Conservation (phyloP, 2,888 invertebrate genomes). For the Malacosoma neustria region DNA sequence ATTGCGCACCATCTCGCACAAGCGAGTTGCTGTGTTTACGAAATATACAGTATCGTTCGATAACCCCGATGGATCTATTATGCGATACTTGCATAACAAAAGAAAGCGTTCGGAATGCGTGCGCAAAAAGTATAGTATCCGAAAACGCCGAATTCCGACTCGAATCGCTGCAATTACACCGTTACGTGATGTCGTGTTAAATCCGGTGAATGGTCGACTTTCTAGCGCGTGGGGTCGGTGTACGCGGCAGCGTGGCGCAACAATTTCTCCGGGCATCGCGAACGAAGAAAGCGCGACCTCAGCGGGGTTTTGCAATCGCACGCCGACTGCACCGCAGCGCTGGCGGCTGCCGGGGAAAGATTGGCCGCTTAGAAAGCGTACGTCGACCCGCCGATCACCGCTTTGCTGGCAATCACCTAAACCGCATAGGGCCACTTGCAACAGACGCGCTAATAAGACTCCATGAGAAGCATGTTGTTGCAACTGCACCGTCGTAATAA, state of each 20-base stretch:
- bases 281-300: conserved; percentile 75
- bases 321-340: conserved; percentile 18
- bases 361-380: conserved; percentile 54
- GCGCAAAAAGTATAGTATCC: conserved; percentile 60
- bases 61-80: conserved; percentile 51
- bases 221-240: conserved; percentile 70
- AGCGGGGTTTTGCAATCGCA: conserved; percentile 68
- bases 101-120: conserved; percentile 70
- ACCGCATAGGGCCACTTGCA: conserved; percentile 35
- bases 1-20: conserved; percentile 35
- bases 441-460: conserved; percentile 48
- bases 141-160: conserved; percentile 58
- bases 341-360: conserved; percentile 41
- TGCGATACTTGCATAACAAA: conserved; percentile 63
- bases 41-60: conserved; percentile 50
- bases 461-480: conserved; percentile 27
- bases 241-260: conserved; percentile 68
- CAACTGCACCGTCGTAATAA: conserved; percentile 35
- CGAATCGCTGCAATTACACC: conserved; percentile 68
- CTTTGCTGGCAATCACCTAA: conserved; percentile 19
- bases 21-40: conserved; percentile 34
- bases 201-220: conserved; percentile 73
- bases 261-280: conserved; percentile 70
- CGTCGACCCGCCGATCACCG: conserved; percentile 31
- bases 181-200: conserved; percentile 65